Percentiles rank a stretch among this genome's conserved stretches.
Evolutionary conservation across 2,797 vertebrate species (phyloP).

Genomic region (Eupleurogrammus muticus): DNA sequence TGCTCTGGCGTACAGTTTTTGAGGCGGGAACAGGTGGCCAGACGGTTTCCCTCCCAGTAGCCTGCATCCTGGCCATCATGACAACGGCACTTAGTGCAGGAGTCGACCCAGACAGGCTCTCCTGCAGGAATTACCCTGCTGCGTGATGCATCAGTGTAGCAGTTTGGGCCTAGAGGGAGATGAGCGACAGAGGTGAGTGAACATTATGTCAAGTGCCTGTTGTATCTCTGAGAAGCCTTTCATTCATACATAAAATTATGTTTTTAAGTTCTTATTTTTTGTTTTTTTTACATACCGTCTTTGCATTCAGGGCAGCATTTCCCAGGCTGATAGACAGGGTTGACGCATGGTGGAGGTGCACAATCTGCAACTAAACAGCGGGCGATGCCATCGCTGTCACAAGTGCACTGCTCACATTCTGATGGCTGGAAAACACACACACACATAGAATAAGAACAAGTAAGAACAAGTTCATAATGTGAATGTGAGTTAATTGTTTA

Average conservation of each 20-base stretch:
- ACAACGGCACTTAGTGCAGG: constrained; percentile 88
- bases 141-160: constrained; percentile 82
- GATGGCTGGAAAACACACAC: constrained; percentile 79
- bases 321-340: constrained; percentile 86
- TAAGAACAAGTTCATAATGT: not conserved
- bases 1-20: constrained; percentile 78
- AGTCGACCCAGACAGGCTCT: constrained; percentile 85
- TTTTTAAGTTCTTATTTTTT: not conserved
- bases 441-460: constrained; percentile 7
- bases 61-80: constrained; percentile 88
- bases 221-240: not conserved
- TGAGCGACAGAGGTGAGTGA: constrained; percentile 13
- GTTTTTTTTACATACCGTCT: constrained; percentile 76
- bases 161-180: constrained; percentile 86
- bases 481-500: not conserved
- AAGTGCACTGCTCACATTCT: constrained; percentile 89
- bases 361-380: constrained; percentile 89
- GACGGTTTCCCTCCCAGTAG: constrained; percentile 89
- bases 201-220: not conserved
- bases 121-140: constrained; percentile 84
- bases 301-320: constrained; percentile 89
- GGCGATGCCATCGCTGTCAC: constrained; percentile 87
- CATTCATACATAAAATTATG: not conserved
- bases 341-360: constrained; percentile 88
- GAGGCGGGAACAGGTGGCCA: constrained; percentile 85